Percentiles rank a stretch among this genome's conserved stretches.
phyloP scores from a whole-genome alignment of 2,113 vertebrate genomes.

The Pseudopipra pipra region DNA sequence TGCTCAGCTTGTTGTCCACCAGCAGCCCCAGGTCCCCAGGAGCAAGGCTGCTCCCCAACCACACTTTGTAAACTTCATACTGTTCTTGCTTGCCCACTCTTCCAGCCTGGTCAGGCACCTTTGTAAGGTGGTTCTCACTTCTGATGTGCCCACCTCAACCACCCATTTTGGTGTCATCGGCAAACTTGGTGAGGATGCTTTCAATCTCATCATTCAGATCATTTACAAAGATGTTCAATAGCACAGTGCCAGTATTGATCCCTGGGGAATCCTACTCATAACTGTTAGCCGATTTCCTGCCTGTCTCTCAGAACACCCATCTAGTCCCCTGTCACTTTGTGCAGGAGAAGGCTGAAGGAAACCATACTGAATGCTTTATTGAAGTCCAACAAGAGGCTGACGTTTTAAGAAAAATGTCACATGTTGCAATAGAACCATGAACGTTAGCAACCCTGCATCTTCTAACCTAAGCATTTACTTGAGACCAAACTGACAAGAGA shows the following conservation, averaged over 20 bases:
- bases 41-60: background rate
- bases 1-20: background rate
- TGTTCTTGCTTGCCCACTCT: background rate
- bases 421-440: fast-evolving
- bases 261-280: background rate
- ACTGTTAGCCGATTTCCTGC: background rate
- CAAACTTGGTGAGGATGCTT: background rate
- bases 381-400: background rate
- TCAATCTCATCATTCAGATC: background rate
- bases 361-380: background rate
- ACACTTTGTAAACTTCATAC: background rate
- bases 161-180: background rate
- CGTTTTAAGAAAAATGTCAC: background rate
- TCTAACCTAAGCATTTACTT: background rate
- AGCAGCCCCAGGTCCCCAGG: background rate
- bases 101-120: background rate
- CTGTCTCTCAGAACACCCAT: background rate
- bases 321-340: background rate
- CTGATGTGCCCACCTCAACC: background rate
- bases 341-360: background rate
- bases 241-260: fast-evolving
- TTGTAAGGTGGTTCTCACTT: background rate
- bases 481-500: background rate
- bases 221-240: background rate
- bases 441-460: background rate